Conservation (phyloP, 1,140 invertebrate genomes). For the Muscidifurax raptorellus region DNA sequence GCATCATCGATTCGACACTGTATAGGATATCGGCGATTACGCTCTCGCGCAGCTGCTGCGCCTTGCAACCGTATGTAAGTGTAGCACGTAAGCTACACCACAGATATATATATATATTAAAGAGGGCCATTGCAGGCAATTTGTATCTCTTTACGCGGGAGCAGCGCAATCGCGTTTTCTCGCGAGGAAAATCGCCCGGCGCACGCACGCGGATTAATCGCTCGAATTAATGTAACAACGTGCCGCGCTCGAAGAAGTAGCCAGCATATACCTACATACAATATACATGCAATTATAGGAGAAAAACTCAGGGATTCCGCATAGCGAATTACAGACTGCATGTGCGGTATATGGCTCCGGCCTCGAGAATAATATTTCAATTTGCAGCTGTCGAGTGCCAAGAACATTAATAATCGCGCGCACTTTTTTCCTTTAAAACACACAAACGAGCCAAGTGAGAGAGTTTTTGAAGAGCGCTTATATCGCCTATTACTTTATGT, state of each 20-base stretch:
- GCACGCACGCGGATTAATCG: constrained; percentile 20
- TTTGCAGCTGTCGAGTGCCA: neutral
- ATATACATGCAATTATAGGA: no score
- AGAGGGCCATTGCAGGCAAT: constrained; percentile 19
- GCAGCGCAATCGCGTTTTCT: constrained; percentile 30
- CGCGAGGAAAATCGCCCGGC: constrained; percentile 4
- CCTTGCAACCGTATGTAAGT: no score
- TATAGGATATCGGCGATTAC: neutral
- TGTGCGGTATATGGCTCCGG: neutral
- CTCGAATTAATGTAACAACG: constrained; percentile 33
- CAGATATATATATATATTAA: neutral
- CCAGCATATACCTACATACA: neutral
- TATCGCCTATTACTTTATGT: no score
- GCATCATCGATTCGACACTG: no score
- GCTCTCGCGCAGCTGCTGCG: no score
- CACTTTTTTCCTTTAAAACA: neutral
- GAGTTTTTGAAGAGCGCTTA: neutral
- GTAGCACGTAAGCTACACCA: no score
- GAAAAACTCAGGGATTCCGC: no score
- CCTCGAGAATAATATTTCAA: constrained; percentile 41
- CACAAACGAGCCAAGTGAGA: neutral
- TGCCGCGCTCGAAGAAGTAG: no score
- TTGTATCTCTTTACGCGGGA: constrained; percentile 39
- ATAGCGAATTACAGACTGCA: no score
- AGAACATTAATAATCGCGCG: constrained; percentile 31